Evolutionary conservation across 1,140 invertebrate species (phyloP).

Genomic region (Sarcophaga peregrina): DNA sequence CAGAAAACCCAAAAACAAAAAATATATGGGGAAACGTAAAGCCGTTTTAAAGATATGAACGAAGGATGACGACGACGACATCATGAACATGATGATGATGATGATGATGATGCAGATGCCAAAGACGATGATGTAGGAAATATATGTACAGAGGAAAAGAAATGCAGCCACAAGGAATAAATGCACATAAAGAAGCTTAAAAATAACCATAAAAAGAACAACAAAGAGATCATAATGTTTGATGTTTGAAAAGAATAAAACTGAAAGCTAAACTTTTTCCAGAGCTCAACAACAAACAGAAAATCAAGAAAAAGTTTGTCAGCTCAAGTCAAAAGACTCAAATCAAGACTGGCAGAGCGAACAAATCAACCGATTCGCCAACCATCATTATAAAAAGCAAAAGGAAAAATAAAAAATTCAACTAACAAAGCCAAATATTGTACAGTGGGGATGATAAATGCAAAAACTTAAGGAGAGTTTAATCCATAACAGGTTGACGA

Average conservation of each 20-base stretch:
- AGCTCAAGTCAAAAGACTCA: neutral
- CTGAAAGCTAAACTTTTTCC: neutral
- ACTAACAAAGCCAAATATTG: no score
- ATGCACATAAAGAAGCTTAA: constrained; percentile 1
- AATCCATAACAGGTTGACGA: neutral
- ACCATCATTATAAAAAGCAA: neutral
- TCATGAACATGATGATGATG: neutral
- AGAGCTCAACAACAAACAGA: no score
- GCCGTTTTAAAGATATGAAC: no score
- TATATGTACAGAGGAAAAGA: neutral
- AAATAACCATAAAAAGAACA: constrained; percentile 10
- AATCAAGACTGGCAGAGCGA: neutral
- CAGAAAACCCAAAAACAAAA: no score
- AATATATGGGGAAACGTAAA: no score
- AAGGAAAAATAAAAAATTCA: no score
- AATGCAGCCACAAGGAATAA: constrained; percentile 6
- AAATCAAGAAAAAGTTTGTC: neutral
- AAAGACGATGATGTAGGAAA: neutral
- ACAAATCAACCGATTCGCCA: neutral
- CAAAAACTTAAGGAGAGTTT: no score
- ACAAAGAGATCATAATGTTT: constrained; percentile 19
- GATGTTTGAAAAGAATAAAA: neutral
- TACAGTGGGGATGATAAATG: no score
- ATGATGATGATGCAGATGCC: neutral
- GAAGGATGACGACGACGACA: neutral